A percentile compares a stretch with the other conserved stretches of the same genome.
Conservation (phyloP, 2,113 vertebrate species). For the Struthidea cinerea region DNA sequence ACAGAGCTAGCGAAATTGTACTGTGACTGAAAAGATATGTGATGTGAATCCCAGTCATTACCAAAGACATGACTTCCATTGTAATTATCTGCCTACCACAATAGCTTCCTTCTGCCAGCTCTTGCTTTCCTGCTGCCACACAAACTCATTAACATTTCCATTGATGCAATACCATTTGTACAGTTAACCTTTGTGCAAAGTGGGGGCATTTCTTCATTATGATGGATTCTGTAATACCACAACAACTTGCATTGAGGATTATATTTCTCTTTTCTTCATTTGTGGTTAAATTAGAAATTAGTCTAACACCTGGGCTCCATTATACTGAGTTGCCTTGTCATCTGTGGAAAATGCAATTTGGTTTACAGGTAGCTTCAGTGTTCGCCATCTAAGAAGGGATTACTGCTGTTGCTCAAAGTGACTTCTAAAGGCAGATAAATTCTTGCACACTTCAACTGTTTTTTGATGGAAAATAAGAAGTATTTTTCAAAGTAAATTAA, state of each 20-base stretch:
- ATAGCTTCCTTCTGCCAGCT: constrained; percentile 36
- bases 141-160: constrained; percentile 67
- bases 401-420: background rate
- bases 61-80: constrained; percentile 65
- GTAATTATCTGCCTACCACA: constrained; percentile 65
- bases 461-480: background rate
- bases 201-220: constrained; percentile 62
- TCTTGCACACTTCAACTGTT: background rate
- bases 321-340: constrained; percentile 40
- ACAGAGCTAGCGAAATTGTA: constrained; percentile 61
- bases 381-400: constrained; percentile 2
- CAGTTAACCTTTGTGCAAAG: constrained; percentile 64
- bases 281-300: constrained; percentile 71
- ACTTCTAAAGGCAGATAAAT: constrained; percentile 6
- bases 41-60: constrained; percentile 69
- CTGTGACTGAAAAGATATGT: constrained; percentile 66
- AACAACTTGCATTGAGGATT: constrained; percentile 57
- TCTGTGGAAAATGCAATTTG: constrained; percentile 47
- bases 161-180: constrained; percentile 44
- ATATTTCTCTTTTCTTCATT: constrained; percentile 70
- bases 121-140: constrained; percentile 54
- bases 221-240: constrained; percentile 62
- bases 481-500: background rate
- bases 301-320: constrained; percentile 66
- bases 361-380: constrained; percentile 27